Evolutionary conservation across 2,888 invertebrate genomes (phyloP).

Genomic region (Tolmerus cingulatus): DNA sequence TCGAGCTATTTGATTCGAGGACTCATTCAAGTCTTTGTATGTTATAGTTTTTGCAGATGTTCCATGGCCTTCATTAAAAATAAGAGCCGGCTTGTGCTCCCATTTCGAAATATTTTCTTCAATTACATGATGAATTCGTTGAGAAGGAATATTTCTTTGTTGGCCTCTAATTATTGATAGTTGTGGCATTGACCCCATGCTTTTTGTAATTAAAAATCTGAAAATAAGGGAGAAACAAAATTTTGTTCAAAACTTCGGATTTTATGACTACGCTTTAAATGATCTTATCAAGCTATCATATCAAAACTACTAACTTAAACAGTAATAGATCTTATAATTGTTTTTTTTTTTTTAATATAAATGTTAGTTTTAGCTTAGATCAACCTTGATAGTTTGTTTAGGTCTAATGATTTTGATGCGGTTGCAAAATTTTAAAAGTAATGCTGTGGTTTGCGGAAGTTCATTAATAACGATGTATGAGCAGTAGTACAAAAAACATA

Average conservation of each 20-base stretch:
- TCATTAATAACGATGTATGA: too few relatives aligned
- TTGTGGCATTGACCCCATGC: conserved; percentile 80
- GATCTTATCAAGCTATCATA: too few relatives aligned
- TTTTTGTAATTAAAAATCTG: background rate
- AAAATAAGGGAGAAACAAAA: background rate
- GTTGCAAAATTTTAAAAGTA: too few relatives aligned
- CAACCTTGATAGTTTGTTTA: too few relatives aligned
- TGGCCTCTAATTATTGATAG: conserved; percentile 75
- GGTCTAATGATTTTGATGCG: too few relatives aligned
- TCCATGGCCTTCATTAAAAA: conserved; percentile 67
- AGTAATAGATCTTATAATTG: too few relatives aligned
- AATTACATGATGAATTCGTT: conserved; percentile 68
- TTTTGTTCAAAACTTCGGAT: background rate
- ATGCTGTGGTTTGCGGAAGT: too few relatives aligned
- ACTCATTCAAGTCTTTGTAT: conserved; percentile 63
- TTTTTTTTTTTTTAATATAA: too few relatives aligned
- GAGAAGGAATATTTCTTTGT: conserved; percentile 65
- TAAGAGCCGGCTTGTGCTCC: conserved; percentile 67
- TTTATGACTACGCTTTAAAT: too few relatives aligned
- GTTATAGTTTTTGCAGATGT: background rate
- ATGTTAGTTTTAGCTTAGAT: too few relatives aligned
- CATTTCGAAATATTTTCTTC: conserved; percentile 66
- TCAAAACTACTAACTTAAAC: too few relatives aligned
- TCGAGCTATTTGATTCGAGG: conserved; percentile 65
- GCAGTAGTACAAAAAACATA: too few relatives aligned